A percentile compares a stretch with the other conserved stretches of the same genome.
Conservation (phyloP, 2,888 invertebrate species). For the Sinelater perroti region DNA sequence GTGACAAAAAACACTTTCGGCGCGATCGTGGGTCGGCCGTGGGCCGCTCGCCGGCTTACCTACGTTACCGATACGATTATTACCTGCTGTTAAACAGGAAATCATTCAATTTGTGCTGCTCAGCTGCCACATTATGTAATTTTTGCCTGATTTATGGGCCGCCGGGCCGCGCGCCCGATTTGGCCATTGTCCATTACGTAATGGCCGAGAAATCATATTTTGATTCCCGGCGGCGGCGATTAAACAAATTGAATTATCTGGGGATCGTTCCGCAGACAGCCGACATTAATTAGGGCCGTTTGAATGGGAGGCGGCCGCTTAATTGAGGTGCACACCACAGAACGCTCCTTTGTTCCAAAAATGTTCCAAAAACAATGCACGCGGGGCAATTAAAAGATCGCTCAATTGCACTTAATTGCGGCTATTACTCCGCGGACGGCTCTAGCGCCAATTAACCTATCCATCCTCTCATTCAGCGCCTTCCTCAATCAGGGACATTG, state of each 20-base stretch:
- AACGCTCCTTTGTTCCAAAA: too few species aligned
- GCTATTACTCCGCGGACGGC: too few species aligned
- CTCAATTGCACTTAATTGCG: too few species aligned
- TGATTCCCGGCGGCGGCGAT: neutral
- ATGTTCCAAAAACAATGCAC: too few species aligned
- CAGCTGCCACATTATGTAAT: constrained; percentile 47
- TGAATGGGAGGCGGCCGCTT: too few species aligned
- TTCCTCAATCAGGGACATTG: too few species aligned
- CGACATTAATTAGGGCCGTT: neutral
- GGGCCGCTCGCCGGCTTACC: constrained; percentile 34
- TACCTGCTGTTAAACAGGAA: constrained; percentile 51
- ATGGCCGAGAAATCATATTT: constrained; percentile 1
- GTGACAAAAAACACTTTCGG: constrained; percentile 48
- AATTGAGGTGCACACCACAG: too few species aligned
- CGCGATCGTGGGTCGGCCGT: constrained; percentile 36
- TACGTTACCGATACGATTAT: constrained; percentile 44
- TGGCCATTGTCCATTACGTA: constrained; percentile 10
- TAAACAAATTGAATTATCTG: constrained; percentile 1
- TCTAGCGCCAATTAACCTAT: too few species aligned
- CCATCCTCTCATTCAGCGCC: too few species aligned
- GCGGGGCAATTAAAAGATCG: too few species aligned
- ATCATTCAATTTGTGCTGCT: constrained; percentile 52
- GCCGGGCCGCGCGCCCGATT: constrained; percentile 7
- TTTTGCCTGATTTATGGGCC: constrained; percentile 42
- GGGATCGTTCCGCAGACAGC: neutral